These are phyloP conservation scores for Steinernema carpocapsae DNA, from an alignment of 2,888 invertebrate species.

Conservation along the genomic window DNA sequence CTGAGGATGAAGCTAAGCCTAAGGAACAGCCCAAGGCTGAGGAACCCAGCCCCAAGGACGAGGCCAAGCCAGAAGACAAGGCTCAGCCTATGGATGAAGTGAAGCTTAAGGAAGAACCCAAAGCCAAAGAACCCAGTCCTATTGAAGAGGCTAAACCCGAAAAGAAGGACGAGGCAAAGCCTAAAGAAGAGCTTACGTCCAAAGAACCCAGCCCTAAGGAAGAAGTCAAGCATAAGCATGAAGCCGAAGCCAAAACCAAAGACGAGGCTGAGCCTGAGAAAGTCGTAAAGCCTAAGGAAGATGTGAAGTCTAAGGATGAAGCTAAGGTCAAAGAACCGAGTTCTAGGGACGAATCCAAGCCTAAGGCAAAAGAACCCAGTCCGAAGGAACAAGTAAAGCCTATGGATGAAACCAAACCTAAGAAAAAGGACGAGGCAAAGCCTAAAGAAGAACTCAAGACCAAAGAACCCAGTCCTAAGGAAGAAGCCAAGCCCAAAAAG, in stretches of 20 bases:
- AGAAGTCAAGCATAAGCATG: constrained; percentile 36
- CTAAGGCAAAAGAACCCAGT: constrained; percentile 33
- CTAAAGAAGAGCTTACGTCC: constrained; percentile 29
- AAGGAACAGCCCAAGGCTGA: constrained; percentile 39
- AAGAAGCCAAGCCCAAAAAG: constrained; percentile 37
- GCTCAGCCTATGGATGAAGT: constrained; percentile 37
- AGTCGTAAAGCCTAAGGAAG: constrained; percentile 26
- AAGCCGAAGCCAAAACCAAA: constrained; percentile 38
- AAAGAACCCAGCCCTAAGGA: constrained; percentile 39
- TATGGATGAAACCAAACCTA: constrained; percentile 36
- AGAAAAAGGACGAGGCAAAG: constrained; percentile 39
- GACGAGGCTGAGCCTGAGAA: background rate
- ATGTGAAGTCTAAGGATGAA: background rate
- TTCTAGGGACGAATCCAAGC: constrained; percentile 40
- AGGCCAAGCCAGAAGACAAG: constrained; percentile 36
- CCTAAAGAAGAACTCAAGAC: constrained; percentile 36
- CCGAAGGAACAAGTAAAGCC: too few relatives aligned
- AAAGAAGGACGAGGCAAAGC: constrained; percentile 36
- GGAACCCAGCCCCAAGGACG: constrained; percentile 24
- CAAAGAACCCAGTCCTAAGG: constrained; percentile 33
- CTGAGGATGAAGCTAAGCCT: constrained; percentile 41
- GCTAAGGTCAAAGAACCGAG: constrained; percentile 38
- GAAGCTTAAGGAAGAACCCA: constrained; percentile 28
- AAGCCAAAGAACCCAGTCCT: constrained; percentile 36
- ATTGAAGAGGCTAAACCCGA: constrained; percentile 39